Conservation (phyloP, 2,797 vertebrate genomes). For the Cirrhinus molitorella region DNA sequence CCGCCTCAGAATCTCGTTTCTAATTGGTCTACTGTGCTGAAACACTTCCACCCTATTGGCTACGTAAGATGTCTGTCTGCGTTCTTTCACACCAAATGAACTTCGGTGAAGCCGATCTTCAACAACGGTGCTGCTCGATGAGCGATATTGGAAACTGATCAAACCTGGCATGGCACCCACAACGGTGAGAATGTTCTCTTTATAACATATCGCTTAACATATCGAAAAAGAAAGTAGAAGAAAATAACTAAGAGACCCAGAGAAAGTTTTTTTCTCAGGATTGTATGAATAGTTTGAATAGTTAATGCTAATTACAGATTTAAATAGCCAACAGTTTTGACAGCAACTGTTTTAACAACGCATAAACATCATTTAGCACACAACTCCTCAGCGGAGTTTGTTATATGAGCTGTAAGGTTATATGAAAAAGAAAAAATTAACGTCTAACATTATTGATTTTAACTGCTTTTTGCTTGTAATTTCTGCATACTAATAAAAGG, state of each 20-base stretch:
- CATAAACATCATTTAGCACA: background rate
- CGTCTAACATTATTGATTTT: background rate
- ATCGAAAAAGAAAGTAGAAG: background rate
- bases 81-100: constrained; percentile 42
- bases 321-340: constrained; percentile 17
- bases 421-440: background rate
- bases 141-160: constrained; percentile 51
- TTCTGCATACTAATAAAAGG: background rate
- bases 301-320: constrained; percentile 1
- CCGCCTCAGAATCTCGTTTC: background rate
- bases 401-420: background rate
- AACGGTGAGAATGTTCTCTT: constrained; percentile 53
- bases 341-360: background rate
- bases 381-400: background rate
- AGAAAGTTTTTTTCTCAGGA: background rate
- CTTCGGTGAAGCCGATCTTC: constrained; percentile 42
- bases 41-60: constrained; percentile 40
- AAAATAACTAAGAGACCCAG: background rate
- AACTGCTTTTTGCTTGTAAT: background rate
- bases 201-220: background rate
- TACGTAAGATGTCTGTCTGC: constrained; percentile 23
- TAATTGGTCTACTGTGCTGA: constrained; percentile 41
- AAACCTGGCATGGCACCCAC: constrained; percentile 64
- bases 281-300: constrained; percentile 24
- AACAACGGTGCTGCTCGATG: constrained; percentile 43